Percentiles rank a stretch among this genome's conserved stretches.
Evolutionary conservation across 2,113 vertebrate species (phyloP).

Genomic region (Tylochromis polylepis): DNA sequence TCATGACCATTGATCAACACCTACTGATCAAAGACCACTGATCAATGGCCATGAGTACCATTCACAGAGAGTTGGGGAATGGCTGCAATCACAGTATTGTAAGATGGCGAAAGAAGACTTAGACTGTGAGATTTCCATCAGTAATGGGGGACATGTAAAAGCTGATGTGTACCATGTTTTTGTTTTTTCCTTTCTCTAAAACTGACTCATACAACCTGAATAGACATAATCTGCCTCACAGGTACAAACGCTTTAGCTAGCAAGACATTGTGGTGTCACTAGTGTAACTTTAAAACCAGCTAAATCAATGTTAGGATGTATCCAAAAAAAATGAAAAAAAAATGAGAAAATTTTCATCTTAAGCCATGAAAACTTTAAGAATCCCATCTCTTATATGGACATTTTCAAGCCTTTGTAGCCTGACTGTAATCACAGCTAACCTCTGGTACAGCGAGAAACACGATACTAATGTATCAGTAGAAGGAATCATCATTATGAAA

Average conservation of each 20-base stretch:
- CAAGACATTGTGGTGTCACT: not conserved
- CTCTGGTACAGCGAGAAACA: not conserved
- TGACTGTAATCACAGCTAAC: not conserved
- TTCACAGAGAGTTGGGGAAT: too few relatives aligned
- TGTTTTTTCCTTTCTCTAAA: not conserved
- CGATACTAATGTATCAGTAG: not conserved
- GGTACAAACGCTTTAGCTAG: not conserved
- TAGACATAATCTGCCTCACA: not conserved
- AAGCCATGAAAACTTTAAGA: too few relatives aligned
- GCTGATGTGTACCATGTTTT: too few relatives aligned
- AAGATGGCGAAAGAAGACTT: too few relatives aligned
- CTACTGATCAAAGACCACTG: too few relatives aligned
- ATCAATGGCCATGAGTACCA: too few relatives aligned
- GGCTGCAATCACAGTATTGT: too few relatives aligned
- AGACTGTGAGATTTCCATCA: too few relatives aligned
- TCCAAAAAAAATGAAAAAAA: not conserved
- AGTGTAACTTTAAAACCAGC: not conserved
- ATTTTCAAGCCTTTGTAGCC: not conserved
- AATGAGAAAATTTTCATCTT: not conserved
- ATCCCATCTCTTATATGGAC: too few relatives aligned
- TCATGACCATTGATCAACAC: too few relatives aligned
- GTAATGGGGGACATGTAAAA: too few relatives aligned
- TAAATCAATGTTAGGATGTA: not conserved
- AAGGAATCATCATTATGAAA: not conserved
- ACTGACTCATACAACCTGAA: rapidly evolving